These are phyloP conservation scores for Nomada fucata DNA, from an alignment of 2,888 invertebrate genomes.

Conservation along the genomic window DNA sequence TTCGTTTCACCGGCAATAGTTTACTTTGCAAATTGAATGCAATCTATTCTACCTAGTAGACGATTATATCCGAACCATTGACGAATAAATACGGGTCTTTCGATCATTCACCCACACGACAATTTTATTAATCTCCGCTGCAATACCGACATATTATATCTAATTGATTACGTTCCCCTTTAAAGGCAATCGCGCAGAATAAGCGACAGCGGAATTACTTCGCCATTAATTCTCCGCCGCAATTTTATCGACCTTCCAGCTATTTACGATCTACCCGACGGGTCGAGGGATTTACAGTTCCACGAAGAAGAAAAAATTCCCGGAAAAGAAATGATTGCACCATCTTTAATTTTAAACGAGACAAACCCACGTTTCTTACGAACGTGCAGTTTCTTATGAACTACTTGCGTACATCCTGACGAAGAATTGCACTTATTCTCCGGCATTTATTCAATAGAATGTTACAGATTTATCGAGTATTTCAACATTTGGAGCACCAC, in stretches of 20 bases:
- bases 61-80: not conserved
- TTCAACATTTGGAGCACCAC: not conserved
- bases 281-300: not conserved
- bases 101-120: not conserved
- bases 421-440: too few species aligned
- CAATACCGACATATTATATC: not conserved
- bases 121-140: not conserved
- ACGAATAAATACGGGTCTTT: not conserved
- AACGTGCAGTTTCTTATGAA: too few species aligned
- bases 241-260: not conserved
- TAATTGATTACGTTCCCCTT: not conserved
- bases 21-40: not conserved
- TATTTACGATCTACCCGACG: not conserved
- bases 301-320: not conserved
- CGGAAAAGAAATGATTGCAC: not conserved
- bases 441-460: too few species aligned
- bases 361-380: too few species aligned
- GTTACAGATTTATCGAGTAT: not conserved
- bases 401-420: too few species aligned
- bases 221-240: not conserved
- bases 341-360: too few species aligned
- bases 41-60: conserved; percentile 14
- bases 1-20: not conserved
- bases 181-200: not conserved
- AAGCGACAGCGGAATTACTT: not conserved